Base-by-base conservation (phyloP, 1,140 invertebrate species). In the Phymastichus coffea region DNA sequence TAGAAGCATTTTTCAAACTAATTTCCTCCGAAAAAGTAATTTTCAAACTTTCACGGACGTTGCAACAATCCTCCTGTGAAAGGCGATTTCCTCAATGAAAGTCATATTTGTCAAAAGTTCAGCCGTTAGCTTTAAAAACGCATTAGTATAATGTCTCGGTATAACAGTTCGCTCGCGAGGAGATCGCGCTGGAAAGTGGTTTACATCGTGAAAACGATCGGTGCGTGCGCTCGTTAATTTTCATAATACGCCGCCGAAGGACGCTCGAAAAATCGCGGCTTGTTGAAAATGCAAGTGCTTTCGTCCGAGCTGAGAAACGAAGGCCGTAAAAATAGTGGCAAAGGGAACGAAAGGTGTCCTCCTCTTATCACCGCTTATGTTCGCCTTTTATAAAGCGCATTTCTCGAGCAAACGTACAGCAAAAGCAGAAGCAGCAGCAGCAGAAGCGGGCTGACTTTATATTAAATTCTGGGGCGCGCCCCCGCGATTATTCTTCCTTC, bases 1-100 rank as follows among this genome's bases (percentile, higher is more conserved):
- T n/a, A n/a, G n/a, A n/a, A n/a, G n/a, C n/a, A 48, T 57, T 57
- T 57, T 47, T 37, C 20, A 56, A 43, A 57, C 56, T 51, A 49
- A 48, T 49, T 57, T 49, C 35, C 25, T 17, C 22, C 14, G 15
- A 40, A 40, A 52, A 49, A 37, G 46, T 41, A 57, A 57, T 43
- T 28, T 40, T 23, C 17, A 51, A 57, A 57, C 56, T 43, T 26
- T 3, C 23, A 23, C 28, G 25, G 48, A 40, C 30, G 49, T 40
- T 33, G 25, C 22, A 28, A 40, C 55, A 49, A 57, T 51, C 41
- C 33, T 57, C 30, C 28, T 15, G n/a, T n/a, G n/a, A 15, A 38
- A 49, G n/a, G 47, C 46, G 37, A 41, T 40, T 0, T 19, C 25
- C 37, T 12, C 44, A 40, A 48, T 25, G 14, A 49, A 33, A 20